Evolutionary conservation across 2,797 vertebrate genomes (phyloP), one percentile per base, ranked within the genome.

Genomic region (Hephaestus fuliginosus): DNA sequence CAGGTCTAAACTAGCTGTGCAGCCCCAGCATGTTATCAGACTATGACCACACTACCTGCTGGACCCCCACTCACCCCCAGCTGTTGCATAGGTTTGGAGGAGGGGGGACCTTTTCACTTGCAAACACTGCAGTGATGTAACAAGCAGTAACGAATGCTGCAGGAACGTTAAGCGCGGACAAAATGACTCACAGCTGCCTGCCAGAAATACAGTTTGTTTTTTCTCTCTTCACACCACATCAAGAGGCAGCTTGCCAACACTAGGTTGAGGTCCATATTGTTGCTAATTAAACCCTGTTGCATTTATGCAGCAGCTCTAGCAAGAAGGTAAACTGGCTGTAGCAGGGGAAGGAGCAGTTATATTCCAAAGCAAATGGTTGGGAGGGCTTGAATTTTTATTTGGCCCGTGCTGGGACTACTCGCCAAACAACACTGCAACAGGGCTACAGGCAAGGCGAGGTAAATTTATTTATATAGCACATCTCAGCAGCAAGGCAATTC

Each of bases 271-370:
- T 72, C 75, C 58, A 33, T 76, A 58, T 70, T 68, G 74, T 46
- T 79, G 49, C 53, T 86, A 65, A 91, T 88, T 75, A 81, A 72
- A 63, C 41, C 71, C 46, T 80, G 52, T 76, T 85, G 70, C 72
- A 79, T 81, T 86, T 52, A 72, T 78, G 66, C 49, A 80, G 18
- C 15, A 71, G 66, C 70, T 76, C 65, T 18, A 56, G 64, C 68
- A 55, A 39, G 30, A 61, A 60, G 33, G 36, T 78, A 72, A 82
- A 70, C 44, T 55, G 64, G 25, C 65, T 70, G 39, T 22, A n/a
- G 70, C 70, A 8, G 15, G 36, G 64, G 41, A 28, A 52, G 41
- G 44, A 20, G 36, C 9, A 15, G 58, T 51, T 62, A 5, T 67
- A 62, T 69, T 73, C 60, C 22, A 69, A 65, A 58, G 57, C 25